Conservation (phyloP, 2,888 invertebrate genomes). For the Heliconius hortense region DNA sequence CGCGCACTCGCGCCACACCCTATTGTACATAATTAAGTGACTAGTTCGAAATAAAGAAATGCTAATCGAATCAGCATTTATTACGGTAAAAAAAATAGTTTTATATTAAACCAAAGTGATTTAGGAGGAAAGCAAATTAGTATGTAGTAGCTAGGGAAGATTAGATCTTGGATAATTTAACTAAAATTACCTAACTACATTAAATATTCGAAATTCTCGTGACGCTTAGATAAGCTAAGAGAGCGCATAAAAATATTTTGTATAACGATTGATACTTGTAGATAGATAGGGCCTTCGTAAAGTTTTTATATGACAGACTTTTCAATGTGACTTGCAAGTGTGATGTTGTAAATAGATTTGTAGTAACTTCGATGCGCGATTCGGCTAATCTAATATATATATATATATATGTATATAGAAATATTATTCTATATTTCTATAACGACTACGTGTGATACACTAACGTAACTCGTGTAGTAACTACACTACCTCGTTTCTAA, state of each 20-base stretch:
- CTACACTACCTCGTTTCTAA: slow-evolving; percentile 78
- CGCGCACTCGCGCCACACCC: slow-evolving; percentile 48
- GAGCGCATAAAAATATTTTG: slow-evolving; percentile 76
- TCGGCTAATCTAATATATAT: slow-evolving; percentile 28
- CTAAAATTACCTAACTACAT: slow-evolving; percentile 41
- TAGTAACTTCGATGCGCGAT: slow-evolving; percentile 54
- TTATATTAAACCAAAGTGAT: slow-evolving; percentile 63
- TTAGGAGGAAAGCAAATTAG: slow-evolving; percentile 63
- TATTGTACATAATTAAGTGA: slow-evolving; percentile 28
- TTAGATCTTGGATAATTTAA: slow-evolving; percentile 57
- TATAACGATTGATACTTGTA: slow-evolving; percentile 74
- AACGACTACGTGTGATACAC: slow-evolving; percentile 66
- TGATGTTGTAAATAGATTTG: slow-evolving; percentile 74
- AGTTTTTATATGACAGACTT: slow-evolving; percentile 77
- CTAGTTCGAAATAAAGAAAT: slow-evolving; percentile 49
- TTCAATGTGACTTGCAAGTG: slow-evolving; percentile 79
- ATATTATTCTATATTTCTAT: slow-evolving; percentile 55
- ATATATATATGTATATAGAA: slow-evolving; percentile 39
- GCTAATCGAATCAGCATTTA: slow-evolving; percentile 71
- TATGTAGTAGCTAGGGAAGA: slow-evolving; percentile 66
- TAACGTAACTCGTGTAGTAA: slow-evolving; percentile 70
- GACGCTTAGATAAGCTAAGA: slow-evolving; percentile 62
- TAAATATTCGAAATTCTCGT: slow-evolving; percentile 59
- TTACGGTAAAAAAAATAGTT: slow-evolving; percentile 62
- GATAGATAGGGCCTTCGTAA: slow-evolving; percentile 69